Percentiles rank a stretch among this genome's conserved stretches.
phyloP scores from a whole-genome alignment of 2,797 vertebrate genomes.

The Chanos chanos region DNA sequence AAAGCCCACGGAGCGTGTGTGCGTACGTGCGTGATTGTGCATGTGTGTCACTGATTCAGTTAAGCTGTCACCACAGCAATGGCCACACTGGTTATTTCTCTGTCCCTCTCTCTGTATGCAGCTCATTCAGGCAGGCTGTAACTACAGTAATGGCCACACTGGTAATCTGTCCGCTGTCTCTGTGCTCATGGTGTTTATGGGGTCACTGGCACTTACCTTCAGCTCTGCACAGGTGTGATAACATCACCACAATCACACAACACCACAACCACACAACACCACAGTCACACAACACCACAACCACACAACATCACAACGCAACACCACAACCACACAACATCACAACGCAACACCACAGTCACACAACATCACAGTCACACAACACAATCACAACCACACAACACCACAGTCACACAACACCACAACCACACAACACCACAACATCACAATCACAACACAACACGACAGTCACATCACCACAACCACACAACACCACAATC shows the following conservation, averaged over 20 bases:
- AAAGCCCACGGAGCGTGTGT: too few relatives aligned
- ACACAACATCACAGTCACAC: too few relatives aligned
- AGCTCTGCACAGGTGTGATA: constrained; percentile 77
- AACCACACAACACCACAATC: too few relatives aligned
- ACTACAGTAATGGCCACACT: constrained; percentile 71
- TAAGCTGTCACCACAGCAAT: neutral
- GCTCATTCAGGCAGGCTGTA: constrained; percentile 74
- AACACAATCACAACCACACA: too few relatives aligned
- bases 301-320: neutral
- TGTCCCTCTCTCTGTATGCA: constrained; percentile 34
- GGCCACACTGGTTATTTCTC: neutral
- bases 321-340: too few relatives aligned
- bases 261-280: neutral
- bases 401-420: too few relatives aligned
- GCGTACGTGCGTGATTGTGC: too few relatives aligned
- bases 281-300: neutral
- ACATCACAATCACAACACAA: too few relatives aligned
- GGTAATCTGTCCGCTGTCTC: constrained; percentile 79
- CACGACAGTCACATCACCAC: too few relatives aligned
- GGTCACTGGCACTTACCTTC: constrained; percentile 70
- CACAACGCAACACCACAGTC: too few relatives aligned
- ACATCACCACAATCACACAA: neutral
- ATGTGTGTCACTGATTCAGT: neutral
- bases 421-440: too few relatives aligned
- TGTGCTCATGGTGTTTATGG: constrained; percentile 66